Conservation (phyloP, 2,888 invertebrate genomes). For the Nasonia oneida region DNA sequence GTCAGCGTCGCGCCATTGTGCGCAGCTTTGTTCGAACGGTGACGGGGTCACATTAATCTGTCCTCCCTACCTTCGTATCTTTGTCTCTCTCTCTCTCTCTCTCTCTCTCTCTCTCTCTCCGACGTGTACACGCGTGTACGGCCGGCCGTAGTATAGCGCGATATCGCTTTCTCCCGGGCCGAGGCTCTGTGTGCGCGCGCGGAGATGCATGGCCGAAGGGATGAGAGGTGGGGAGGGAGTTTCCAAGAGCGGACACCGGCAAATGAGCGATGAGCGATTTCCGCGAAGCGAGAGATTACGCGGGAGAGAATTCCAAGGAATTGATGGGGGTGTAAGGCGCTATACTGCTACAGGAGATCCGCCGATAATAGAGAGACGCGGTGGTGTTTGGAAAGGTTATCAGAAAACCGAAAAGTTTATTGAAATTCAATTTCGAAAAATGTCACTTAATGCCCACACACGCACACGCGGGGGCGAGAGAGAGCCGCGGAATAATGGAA, state of each 20-base stretch:
- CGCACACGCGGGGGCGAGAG: background rate
- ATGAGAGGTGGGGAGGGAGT: constrained; percentile 23
- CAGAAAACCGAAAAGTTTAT: background rate
- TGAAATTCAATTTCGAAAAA: background rate
- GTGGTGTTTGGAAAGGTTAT: background rate
- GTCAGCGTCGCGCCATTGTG: constrained; percentile 71
- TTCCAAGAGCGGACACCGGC: constrained; percentile 35
- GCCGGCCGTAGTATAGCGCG: background rate
- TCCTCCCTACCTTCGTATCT: constrained; percentile 64
- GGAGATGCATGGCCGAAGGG: constrained; percentile 11
- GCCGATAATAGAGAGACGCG: background rate
- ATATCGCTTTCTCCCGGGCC: constrained; percentile 35
- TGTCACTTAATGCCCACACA: background rate
- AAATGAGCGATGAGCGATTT: constrained; percentile 54
- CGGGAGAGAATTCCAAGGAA: constrained; percentile 4
- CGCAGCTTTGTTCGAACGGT: constrained; percentile 77
- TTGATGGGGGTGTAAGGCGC: background rate
- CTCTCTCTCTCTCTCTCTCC: too few relatives aligned
- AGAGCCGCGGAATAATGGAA: background rate
- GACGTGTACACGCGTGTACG: background rate
- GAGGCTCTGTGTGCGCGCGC: background rate
- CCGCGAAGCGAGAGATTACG: constrained; percentile 24
- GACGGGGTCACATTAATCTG: constrained; percentile 78
- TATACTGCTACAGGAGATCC: background rate
- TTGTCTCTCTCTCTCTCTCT: background rate